phyloP scores from a whole-genome alignment of 1,140 invertebrate genomes.

The Brachionus rubens region DNA sequence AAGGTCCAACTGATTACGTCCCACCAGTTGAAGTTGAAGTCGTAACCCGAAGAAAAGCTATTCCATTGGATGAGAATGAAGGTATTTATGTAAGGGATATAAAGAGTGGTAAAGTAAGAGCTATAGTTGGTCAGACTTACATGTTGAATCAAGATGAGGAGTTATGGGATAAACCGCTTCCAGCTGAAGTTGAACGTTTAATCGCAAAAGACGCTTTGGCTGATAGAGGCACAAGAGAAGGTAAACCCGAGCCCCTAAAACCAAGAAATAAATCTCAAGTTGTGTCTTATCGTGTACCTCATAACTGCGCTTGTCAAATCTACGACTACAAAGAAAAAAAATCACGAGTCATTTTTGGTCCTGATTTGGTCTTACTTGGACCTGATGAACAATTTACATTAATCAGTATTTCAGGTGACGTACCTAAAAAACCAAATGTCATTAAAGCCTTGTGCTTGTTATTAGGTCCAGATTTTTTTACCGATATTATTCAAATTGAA shows the following conservation, averaged over 20 bases:
- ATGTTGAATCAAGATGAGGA: slow-evolving; percentile 65
- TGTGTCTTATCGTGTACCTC: slow-evolving; percentile 63
- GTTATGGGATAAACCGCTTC: slow-evolving; percentile 62
- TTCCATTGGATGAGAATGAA: slow-evolving; percentile 64
- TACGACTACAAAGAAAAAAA: slow-evolving; percentile 64
- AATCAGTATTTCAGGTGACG: slow-evolving; percentile 62
- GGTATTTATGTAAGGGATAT: slow-evolving; percentile 64
- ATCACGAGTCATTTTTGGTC: slow-evolving; percentile 63
- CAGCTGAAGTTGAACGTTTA: slow-evolving; percentile 57
- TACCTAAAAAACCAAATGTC: slow-evolving; percentile 63
- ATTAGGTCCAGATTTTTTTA: slow-evolving; percentile 64
- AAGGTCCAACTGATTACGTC: slow-evolving; percentile 63
- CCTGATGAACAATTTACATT: slow-evolving; percentile 65
- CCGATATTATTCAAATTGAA: slow-evolving; percentile 63
- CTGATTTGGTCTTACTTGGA: slow-evolving; percentile 64
- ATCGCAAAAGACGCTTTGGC: slow-evolving; percentile 42
- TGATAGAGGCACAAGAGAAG: slow-evolving; percentile 6
- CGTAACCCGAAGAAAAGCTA: slow-evolving; percentile 59
- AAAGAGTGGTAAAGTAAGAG: slow-evolving; percentile 62
- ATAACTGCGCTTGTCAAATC: slow-evolving; percentile 64
- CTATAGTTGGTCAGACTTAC: slow-evolving; percentile 63
- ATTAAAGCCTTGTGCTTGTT: slow-evolving; percentile 63
- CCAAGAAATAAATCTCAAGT: slow-evolving; percentile 50
- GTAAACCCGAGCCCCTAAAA: slow-evolving; percentile 55
- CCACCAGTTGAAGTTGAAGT: slow-evolving; percentile 64